These are phyloP conservation scores for Drosophila tanythrix DNA, from an alignment of 2,888 invertebrate genomes.

Conservation along the genomic window DNA sequence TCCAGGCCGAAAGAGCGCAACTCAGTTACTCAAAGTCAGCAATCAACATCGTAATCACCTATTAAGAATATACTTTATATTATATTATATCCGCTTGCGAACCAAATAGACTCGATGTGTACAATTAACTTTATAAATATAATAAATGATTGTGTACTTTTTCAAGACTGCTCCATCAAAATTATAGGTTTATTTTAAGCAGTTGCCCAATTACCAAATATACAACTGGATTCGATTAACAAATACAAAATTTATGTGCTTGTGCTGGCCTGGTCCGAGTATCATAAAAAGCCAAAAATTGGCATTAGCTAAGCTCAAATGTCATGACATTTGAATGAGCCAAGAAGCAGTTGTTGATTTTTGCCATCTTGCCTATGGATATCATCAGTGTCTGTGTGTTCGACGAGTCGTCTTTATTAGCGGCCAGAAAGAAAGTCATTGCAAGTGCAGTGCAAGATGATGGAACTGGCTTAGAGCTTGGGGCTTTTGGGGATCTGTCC, in stretches of 20 bases:
- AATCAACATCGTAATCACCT: constrained; percentile 10
- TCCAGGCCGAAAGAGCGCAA: background rate
- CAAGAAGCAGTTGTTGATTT: constrained; percentile 29
- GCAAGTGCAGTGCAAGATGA: constrained; percentile 16
- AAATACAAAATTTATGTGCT: constrained; percentile 11
- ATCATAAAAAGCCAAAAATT: constrained; percentile 69
- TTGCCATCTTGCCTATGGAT: constrained; percentile 4
- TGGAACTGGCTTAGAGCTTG: constrained; percentile 18
- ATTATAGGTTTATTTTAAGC: background rate
- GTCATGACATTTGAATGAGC: constrained; percentile 69
- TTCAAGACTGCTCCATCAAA: background rate
- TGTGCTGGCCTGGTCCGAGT: constrained; percentile 16
- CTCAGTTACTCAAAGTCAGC: background rate
- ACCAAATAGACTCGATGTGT: background rate
- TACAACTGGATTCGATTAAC: constrained; percentile 11
- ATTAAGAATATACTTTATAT: background rate
- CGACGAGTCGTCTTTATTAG: constrained; percentile 13
- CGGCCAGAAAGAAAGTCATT: constrained; percentile 45
- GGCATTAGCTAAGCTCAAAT: constrained; percentile 65
- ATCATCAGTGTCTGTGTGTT: constrained; percentile 3
- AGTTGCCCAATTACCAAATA: constrained; percentile 9
- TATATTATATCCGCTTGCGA: background rate
- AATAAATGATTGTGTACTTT: background rate
- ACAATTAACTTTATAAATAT: background rate
- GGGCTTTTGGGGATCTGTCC: background rate